A percentile compares a stretch with the other conserved stretches of the same genome.
phyloP scores from a whole-genome alignment of 2,113 vertebrate species.

The Bubo bubo region DNA sequence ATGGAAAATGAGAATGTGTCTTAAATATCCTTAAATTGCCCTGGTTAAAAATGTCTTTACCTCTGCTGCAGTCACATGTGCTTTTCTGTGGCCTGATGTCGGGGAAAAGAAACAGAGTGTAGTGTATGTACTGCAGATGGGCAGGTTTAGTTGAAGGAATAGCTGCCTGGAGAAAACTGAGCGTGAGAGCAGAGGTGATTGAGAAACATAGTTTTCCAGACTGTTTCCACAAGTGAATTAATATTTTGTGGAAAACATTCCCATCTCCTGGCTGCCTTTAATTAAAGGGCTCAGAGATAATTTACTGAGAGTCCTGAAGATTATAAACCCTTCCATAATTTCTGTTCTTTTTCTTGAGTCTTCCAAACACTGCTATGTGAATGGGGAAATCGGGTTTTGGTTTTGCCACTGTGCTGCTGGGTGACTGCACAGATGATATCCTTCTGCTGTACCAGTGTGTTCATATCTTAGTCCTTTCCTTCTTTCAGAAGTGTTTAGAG shows the following conservation, averaged over 20 bases:
- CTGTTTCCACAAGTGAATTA: conserved; percentile 27
- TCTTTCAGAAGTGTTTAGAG: background rate
- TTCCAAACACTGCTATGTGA: background rate
- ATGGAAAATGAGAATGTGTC: conserved; percentile 32
- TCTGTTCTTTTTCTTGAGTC: background rate
- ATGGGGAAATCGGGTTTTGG: background rate
- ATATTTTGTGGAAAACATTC: conserved; percentile 23
- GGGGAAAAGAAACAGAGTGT: background rate
- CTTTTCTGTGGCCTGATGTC: conserved; percentile 13
- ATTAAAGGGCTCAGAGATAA: background rate
- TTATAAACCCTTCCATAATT: background rate
- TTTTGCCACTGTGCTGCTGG: background rate
- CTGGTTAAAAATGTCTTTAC: conserved; percentile 26
- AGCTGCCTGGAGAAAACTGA: conserved; percentile 29
- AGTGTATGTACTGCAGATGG: background rate
- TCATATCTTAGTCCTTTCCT: background rate
- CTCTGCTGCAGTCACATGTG: conserved; percentile 10
- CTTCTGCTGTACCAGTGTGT: background rate
- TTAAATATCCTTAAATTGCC: conserved; percentile 56
- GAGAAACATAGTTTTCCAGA: background rate
- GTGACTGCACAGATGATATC: background rate
- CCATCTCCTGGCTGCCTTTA: background rate
- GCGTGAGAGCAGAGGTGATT: background rate
- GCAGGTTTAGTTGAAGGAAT: conserved; percentile 11
- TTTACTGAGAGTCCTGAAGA: background rate